Conservation (phyloP, 2,888 invertebrate species). For the Pterostichus madidus region DNA sequence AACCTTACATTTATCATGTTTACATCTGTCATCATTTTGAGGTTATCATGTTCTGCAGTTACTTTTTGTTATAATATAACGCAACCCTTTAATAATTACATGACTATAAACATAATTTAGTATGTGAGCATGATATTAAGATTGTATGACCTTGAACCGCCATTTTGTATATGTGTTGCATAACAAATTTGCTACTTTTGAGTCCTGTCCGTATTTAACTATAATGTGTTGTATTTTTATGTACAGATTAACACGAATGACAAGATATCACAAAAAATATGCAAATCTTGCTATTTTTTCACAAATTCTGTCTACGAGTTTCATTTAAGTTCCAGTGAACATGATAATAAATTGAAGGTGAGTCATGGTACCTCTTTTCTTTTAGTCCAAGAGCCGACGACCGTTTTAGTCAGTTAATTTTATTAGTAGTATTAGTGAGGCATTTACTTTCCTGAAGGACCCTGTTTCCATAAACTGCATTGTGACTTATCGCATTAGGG, state of each 20-base stretch:
- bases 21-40: neutral
- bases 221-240: neutral
- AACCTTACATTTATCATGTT: slow-evolving; percentile 24
- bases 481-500: too few species aligned
- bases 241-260: slow-evolving; percentile 71
- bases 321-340: slow-evolving; percentile 70
- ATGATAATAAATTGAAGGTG: slow-evolving; percentile 71
- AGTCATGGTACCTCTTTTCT: too few species aligned
- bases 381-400: too few species aligned
- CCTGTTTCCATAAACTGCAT: too few species aligned
- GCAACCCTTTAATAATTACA: neutral
- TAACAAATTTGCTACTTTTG: too few species aligned
- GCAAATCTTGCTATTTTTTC: slow-evolving; percentile 71
- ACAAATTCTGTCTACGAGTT: slow-evolving; percentile 71
- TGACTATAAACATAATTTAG: neutral
- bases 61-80: neutral
- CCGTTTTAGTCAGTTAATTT: too few species aligned
- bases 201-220: neutral
- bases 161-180: slow-evolving; percentile 7
- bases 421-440: too few species aligned
- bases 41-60: neutral
- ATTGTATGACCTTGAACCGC: slow-evolving; percentile 31
- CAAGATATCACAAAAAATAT: slow-evolving; percentile 71
- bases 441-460: too few species aligned
- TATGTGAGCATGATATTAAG: neutral